Base-by-base conservation (phyloP, 2,888 invertebrate genomes). In the Macaria notata region DNA sequence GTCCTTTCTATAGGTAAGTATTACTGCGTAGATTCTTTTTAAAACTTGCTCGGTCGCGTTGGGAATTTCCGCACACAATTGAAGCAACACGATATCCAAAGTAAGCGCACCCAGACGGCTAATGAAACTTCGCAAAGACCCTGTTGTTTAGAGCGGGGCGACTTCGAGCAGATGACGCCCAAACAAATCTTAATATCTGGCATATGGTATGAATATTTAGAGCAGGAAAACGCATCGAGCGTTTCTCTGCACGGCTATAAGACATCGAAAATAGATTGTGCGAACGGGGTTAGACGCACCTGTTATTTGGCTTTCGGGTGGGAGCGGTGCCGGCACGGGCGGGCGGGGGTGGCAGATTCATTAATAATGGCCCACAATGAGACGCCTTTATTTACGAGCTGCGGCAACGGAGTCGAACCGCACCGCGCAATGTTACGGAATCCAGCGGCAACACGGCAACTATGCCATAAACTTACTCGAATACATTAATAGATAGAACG, bases 211-310 rank as follows among this genome's bases (percentile, higher is more conserved):
- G 90, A 89, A 89, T 88, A 89, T 89, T 88, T 86, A 88, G 88
- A 90, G 79, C 84, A 81, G 73, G 83, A 84, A 83, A 83, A 83
- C 87, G 84, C 83, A 84, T 81, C 80, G 82, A 81, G 78, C 83
- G 84, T 82, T 86, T 82, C 88, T 86, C 83, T 82, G 84, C 86
- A 84, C 88, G 82, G 85, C 83, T 87, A 85, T 87, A 89, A 88
- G 88, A 87, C 87, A 88, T 88, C 90, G 86, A 88, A 91, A 91
- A 91, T 91, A 91, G 91, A 90, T 89, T 89, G 85, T 89, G 88
- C 89, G 88, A 91, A 91, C 83, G 88, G 89, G 91, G 91, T 89
- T 91, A 91, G 86, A 84, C 90, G 86, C 91, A 91, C 91, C 91
- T 91, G 91, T 90, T 89, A 88, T 88, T 89, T 86, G 81, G 86